A percentile compares a stretch with the other conserved stretches of the same genome.
phyloP scores from a whole-genome alignment of 2,797 vertebrate genomes.

The Melanotaenia trifasciata region DNA sequence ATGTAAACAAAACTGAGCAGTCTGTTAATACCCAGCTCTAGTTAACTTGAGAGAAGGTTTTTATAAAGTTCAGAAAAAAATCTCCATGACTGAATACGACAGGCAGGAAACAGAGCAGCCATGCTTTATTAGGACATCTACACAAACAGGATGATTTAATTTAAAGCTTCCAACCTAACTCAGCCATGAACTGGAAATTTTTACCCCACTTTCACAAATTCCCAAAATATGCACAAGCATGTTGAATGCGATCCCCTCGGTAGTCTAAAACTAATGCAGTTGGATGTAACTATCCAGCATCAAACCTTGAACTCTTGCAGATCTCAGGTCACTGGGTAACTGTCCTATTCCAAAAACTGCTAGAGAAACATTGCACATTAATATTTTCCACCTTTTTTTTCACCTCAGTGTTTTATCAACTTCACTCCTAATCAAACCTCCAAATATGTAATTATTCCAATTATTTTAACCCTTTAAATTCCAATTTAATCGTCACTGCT shows the following conservation, averaged over 20 bases:
- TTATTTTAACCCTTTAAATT: background rate
- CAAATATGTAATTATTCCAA: background rate
- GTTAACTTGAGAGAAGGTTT: too few relatives aligned
- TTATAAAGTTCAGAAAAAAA: background rate
- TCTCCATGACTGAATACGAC: background rate
- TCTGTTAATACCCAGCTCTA: too few relatives aligned
- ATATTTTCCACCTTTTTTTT: too few relatives aligned
- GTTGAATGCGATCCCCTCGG: background rate
- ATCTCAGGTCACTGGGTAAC: background rate
- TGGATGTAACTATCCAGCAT: background rate
- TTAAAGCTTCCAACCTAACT: conserved; percentile 68
- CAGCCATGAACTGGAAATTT: background rate
- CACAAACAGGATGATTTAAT: conserved; percentile 55
- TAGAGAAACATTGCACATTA: too few relatives aligned
- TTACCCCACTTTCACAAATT: conserved; percentile 1
- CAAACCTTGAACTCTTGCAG: background rate
- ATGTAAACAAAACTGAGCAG: too few relatives aligned
- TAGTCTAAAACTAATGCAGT: background rate
- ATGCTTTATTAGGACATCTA: conserved; percentile 76
- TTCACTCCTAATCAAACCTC: background rate
- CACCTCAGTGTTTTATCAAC: too few relatives aligned
- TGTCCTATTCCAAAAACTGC: too few relatives aligned
- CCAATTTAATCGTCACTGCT: too few relatives aligned
- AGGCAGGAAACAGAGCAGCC: conserved; percentile 46
- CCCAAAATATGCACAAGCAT: conserved; percentile 43